Evolutionary conservation across 2,888 invertebrate species (phyloP).

Genomic region (Trissolcus brochymenae): DNA sequence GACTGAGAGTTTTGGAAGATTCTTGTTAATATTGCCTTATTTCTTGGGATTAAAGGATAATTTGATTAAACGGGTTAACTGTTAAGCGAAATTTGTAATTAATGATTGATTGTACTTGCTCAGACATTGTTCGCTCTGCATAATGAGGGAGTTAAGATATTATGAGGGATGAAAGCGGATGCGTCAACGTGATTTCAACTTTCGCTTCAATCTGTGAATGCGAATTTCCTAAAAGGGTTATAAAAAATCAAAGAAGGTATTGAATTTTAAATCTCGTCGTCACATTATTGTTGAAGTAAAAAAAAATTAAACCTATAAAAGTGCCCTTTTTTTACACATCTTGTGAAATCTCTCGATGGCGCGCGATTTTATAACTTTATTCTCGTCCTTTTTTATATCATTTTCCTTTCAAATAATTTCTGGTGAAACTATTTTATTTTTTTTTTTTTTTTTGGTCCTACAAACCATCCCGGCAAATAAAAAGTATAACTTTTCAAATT

Average conservation of each 20-base stretch:
- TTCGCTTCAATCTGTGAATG: background rate
- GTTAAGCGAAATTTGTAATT: conserved; percentile 38
- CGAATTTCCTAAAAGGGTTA: background rate
- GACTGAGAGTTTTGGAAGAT: conserved; percentile 16
- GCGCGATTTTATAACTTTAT: no score
- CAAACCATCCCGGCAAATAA: no score
- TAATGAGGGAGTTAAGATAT: conserved; percentile 27
- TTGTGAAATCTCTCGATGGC: no score
- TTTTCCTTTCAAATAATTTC: no score
- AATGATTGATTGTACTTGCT: conserved; percentile 31
- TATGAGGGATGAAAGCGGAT: conserved; percentile 10
- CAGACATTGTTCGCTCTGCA: conserved; percentile 16
- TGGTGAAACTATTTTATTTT: no score
- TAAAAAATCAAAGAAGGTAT: no score
- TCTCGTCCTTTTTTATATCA: no score
- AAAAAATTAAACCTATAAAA: no score
- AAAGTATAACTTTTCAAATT: no score
- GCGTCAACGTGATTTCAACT: conserved; percentile 11
- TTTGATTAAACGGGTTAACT: conserved; percentile 29
- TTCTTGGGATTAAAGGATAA: conserved; percentile 37
- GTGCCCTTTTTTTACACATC: no score
- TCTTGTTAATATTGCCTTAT: conserved; percentile 31
- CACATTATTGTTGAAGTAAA: background rate
- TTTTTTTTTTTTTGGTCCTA: no score
- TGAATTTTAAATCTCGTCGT: no score